Evolutionary conservation across 2,888 invertebrate species (phyloP).

Genomic region (Microplitis manilae): DNA sequence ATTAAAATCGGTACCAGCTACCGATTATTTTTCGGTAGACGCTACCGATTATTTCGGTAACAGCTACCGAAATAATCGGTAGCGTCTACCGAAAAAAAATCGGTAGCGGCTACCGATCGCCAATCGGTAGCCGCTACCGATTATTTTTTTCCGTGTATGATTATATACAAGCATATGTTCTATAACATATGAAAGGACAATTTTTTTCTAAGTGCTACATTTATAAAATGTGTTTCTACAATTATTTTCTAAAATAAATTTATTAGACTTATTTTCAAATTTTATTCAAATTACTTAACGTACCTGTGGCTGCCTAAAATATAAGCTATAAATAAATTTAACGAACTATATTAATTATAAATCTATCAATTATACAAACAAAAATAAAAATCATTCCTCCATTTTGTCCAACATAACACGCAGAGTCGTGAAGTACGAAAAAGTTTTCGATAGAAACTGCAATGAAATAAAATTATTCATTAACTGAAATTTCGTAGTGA

Average conservation of each 20-base stretch:
- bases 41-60: too few relatives aligned
- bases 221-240: too few relatives aligned
- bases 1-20: too few relatives aligned
- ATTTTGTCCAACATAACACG: slow-evolving; percentile 23
- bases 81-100: too few relatives aligned
- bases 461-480: slow-evolving; percentile 6
- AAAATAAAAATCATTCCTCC: neutral
- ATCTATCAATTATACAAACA: neutral
- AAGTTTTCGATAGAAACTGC: slow-evolving; percentile 40
- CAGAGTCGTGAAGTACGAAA: slow-evolving; percentile 45
- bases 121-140: too few relatives aligned
- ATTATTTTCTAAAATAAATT: neutral
- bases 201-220: too few relatives aligned
- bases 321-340: neutral
- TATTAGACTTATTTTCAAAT: neutral
- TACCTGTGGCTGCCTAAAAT: neutral
- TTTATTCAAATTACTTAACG: neutral
- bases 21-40: too few relatives aligned
- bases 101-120: too few relatives aligned
- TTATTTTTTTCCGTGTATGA: too few relatives aligned
- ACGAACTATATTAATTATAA: neutral
- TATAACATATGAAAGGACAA: too few relatives aligned
- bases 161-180: neutral
- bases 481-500: too few relatives aligned
- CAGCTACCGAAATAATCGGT: too few relatives aligned